Percentiles rank a stretch among this genome's conserved stretches.
Conservation (phyloP, 1,140 invertebrate species). For the Drosophila gunungcola region DNA sequence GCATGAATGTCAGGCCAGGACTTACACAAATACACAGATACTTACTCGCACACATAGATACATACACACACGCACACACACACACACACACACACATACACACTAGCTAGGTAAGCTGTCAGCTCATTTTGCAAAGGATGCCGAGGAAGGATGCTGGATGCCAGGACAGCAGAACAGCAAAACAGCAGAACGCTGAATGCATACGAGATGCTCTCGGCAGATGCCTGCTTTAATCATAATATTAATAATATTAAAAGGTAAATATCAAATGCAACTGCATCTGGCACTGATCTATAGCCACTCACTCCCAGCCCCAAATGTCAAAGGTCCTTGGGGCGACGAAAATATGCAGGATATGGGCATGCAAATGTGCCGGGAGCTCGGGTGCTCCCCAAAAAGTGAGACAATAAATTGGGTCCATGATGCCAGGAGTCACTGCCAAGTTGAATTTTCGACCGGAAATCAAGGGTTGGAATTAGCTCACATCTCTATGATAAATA, state of each 20-base stretch:
- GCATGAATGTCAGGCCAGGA: conserved; percentile 56
- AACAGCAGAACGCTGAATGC: conserved; percentile 33
- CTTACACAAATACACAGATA: neutral
- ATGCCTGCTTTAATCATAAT: conserved; percentile 71
- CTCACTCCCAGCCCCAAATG: conserved; percentile 11
- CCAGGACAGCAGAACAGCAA: neutral
- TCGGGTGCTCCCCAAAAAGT: neutral
- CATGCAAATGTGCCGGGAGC: conserved; percentile 23
- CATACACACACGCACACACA: neutral
- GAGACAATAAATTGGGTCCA: conserved; percentile 22
- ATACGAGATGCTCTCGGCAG: conserved; percentile 50
- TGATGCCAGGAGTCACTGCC: conserved; percentile 6
- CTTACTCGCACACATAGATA: neutral
- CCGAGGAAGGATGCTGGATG: conserved; percentile 19
- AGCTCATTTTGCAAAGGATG: conserved; percentile 60
- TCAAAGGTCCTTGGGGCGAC: conserved; percentile 22
- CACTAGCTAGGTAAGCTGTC: conserved; percentile 39
- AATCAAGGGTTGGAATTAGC: neutral
- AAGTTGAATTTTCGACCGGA: conserved; percentile 3
- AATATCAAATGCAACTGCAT: conserved; percentile 76
- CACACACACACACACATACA: neutral
- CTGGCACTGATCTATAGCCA: conserved; percentile 76
- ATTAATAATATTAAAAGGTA: conserved; percentile 81
- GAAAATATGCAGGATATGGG: conserved; percentile 19
- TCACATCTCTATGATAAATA: neutral